Percentiles rank a stretch among this genome's conserved stretches.
These are phyloP conservation scores for Probosciger aterrimus DNA, from an alignment of 2,113 vertebrate species.

Conservation along the genomic window DNA sequence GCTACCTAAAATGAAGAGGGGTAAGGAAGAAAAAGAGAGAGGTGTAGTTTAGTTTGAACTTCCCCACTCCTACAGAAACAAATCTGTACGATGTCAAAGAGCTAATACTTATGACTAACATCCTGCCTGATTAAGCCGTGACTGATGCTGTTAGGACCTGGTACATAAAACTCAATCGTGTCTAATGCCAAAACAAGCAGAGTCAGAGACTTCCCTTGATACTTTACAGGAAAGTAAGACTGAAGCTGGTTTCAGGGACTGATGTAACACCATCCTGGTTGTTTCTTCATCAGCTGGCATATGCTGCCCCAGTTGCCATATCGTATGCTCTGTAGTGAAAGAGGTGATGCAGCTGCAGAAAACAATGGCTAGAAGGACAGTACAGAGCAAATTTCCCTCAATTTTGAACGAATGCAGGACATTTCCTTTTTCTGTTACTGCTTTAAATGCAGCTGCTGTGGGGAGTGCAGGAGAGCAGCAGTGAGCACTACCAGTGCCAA, in stretches of 20 bases:
- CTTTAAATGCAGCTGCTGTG: neutral
- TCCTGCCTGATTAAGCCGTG: neutral
- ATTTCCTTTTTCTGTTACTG: neutral
- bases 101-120: neutral
- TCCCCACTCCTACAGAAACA: neutral
- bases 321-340: neutral
- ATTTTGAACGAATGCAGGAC: neutral
- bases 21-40: neutral
- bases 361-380: too few species aligned
- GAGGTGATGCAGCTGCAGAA: neutral
- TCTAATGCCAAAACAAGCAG: neutral
- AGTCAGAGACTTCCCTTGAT: neutral
- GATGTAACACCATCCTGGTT: neutral
- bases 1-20: constrained; percentile 58
- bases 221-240: neutral
- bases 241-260: neutral
- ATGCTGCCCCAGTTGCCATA: neutral
- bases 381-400: neutral
- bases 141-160: neutral
- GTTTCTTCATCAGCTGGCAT: neutral
- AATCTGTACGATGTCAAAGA: neutral
- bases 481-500: neutral
- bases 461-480: neutral
- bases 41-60: neutral
- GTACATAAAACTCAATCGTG: neutral